Evolutionary conservation across 2,113 vertebrate genomes (phyloP), one percentile per base, ranked within the genome.

Genomic region (Tretioscincus oriximinensis): DNA sequence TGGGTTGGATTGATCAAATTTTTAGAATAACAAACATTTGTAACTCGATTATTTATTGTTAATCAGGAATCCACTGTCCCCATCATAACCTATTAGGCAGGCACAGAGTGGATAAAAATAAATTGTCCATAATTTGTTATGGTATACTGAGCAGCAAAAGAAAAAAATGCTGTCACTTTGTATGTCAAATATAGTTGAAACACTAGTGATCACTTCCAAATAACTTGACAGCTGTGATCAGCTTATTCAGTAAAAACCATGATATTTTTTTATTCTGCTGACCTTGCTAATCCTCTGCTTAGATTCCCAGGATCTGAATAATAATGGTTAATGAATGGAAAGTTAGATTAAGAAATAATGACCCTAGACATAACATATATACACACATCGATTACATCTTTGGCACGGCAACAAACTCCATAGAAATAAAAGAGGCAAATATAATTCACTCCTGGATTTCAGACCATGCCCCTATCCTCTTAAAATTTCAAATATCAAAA

Each of bases 31-130:
- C 35, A 41, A 41, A 41, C 2, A 41, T 41, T 41, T 41, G 35
- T 41, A 41, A 41, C 35, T 41, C 2, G 35, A 41, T 41, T 2
- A 41, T 41, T 41, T 41, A 41, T 41, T 41, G 35, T 41, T 41
- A 41, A 41, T 41, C 35, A 41, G 35, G 35, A 41, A 41, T 41
- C 35, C 35, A 5, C 51, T 51, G 51, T 51, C 51, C 51, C 14
- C 9, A 9, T 51, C 51, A 51, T 51, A 9, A 51, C 64, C 60
- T 76, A 84, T 82, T 12, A 66, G 67, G 24, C 26, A 26, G 20
- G 2, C 78, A 78, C 11, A 14, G 29, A 21, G 9, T 51, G 87
- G 73, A 29, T 73, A 81, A 14, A 78, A 80, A 78, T 61, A 76
- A 1, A 2, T 76, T 87, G 22, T 76, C 49, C 6, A 65, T 66